phyloP scores from a whole-genome alignment of 1,140 invertebrate genomes.

The Fopius arisanus region DNA sequence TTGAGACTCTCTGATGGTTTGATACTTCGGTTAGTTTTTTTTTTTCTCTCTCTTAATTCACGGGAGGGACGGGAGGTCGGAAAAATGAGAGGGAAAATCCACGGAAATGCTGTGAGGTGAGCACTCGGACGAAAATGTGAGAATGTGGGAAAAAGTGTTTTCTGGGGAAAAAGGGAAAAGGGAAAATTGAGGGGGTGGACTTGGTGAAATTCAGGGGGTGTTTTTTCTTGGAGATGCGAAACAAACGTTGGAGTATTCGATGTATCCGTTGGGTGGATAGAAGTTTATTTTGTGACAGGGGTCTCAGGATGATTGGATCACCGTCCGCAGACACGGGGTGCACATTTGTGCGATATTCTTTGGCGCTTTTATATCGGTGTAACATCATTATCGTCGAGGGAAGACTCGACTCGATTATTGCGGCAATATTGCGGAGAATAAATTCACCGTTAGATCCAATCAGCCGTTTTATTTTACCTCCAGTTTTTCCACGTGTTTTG shows the following conservation, averaged over 20 bases:
- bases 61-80: not conserved
- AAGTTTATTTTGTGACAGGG: constrained; percentile 55
- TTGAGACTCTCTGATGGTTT: not conserved
- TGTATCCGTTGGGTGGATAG: constrained; percentile 51
- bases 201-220: constrained; percentile 54
- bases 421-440: constrained; percentile 32
- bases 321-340: constrained; percentile 41
- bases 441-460: constrained; percentile 44
- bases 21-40: not conserved
- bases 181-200: constrained; percentile 27
- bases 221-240: constrained; percentile 40
- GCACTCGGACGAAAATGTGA: not conserved
- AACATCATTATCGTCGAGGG: constrained; percentile 46
- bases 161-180: not conserved
- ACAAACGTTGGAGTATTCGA: constrained; percentile 48
- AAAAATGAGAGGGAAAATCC: not conserved
- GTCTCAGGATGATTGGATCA: constrained; percentile 61
- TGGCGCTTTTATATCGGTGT: constrained; percentile 49
- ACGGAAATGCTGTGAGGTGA: not conserved
- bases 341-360: constrained; percentile 19
- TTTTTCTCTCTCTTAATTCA: not conserved
- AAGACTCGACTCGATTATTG: constrained; percentile 49
- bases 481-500: too few species aligned
- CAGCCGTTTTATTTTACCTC: too few species aligned
- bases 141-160: not conserved